These are phyloP conservation scores for Centroberyx gerrardi DNA, from an alignment of 2,797 vertebrate genomes.

Conservation along the genomic window DNA sequence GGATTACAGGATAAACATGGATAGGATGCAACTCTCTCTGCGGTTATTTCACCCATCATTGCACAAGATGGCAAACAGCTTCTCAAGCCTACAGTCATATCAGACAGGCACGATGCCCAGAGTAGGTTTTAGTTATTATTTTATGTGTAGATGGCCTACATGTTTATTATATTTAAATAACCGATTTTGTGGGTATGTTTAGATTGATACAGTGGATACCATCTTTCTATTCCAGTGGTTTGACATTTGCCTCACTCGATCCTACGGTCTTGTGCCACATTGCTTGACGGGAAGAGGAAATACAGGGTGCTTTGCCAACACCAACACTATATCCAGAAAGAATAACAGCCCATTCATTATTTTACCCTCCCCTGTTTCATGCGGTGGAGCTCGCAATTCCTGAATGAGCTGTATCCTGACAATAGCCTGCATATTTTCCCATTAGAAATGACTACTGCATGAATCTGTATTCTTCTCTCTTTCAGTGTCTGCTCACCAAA, in stretches of 20 bases:
- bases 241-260: neutral
- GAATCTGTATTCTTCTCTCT: conserved; percentile 2
- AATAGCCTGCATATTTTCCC: conserved; percentile 10
- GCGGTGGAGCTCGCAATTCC: conserved; percentile 10
- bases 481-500: neutral
- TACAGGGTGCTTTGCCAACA: conserved; percentile 51
- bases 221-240: conserved; percentile 1
- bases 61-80: neutral
- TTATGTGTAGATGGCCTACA: too few species aligned
- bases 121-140: neutral
- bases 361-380: neutral
- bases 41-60: neutral
- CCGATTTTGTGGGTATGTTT: neutral
- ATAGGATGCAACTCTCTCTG: neutral
- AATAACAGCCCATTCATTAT: conserved; percentile 51
- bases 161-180: too few species aligned
- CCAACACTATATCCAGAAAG: conserved; percentile 35
- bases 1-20: neutral
- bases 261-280: conserved; percentile 18
- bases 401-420: conserved; percentile 46
- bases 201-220: neutral
- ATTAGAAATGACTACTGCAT: conserved; percentile 20
- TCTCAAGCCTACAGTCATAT: neutral
- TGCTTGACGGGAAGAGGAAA: conserved; percentile 45
- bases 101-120: neutral